These are phyloP conservation scores for Xylota sylvarum DNA, from an alignment of 2,888 invertebrate genomes.

Conservation along the genomic window DNA sequence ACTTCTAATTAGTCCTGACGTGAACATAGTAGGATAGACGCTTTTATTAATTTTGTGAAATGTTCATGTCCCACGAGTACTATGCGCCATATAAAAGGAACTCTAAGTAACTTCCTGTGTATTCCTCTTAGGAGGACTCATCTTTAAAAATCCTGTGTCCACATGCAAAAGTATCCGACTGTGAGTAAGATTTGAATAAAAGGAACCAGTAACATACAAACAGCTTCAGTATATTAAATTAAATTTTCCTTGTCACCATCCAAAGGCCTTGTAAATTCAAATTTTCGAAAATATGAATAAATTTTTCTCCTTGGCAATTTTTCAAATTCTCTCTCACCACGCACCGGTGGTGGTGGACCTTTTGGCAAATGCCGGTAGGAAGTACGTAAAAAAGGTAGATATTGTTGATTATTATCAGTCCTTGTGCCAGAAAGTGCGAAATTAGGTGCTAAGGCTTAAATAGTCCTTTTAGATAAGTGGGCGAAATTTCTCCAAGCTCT, in stretches of 20 bases:
- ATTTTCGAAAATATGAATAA: background rate
- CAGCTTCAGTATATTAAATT: background rate
- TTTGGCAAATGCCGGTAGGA: background rate
- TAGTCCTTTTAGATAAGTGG: slow-evolving; percentile 48
- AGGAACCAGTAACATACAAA: background rate
- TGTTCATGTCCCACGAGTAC: background rate
- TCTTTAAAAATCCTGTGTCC: no score
- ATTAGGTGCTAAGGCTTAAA: slow-evolving; percentile 50
- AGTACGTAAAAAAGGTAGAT: background rate
- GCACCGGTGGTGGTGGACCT: no score
- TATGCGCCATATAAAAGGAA: no score
- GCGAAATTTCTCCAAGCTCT: slow-evolving; percentile 3
- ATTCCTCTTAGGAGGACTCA: no score
- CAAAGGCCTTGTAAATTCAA: background rate
- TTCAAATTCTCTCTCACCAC: slow-evolving; percentile 11
- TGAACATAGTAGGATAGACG: no score
- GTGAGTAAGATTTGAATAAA: background rate
- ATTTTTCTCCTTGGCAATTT: slow-evolving; percentile 3
- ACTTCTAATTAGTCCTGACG: no score
- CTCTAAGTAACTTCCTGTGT: no score
- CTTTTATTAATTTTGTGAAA: background rate
- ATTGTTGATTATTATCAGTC: slow-evolving; percentile 24
- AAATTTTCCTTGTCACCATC: background rate
- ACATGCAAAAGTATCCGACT: no score
- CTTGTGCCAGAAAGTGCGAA: slow-evolving; percentile 36